A percentile compares a stretch with the other conserved stretches of the same genome.
Conservation (phyloP, 2,113 vertebrate species). For the Noturus placidus region DNA sequence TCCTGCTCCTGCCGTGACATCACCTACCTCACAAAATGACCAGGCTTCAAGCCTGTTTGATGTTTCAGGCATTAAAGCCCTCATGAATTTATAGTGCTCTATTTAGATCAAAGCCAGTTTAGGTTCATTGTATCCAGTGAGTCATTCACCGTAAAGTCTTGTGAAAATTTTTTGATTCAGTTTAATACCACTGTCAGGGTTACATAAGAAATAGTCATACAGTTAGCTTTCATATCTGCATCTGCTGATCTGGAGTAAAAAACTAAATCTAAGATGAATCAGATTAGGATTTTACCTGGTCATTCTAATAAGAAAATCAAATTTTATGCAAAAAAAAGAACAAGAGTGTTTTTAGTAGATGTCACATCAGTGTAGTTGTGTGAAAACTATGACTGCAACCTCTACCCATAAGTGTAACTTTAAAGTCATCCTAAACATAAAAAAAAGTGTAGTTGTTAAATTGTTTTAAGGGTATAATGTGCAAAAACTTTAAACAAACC, state of each 20-base stretch:
- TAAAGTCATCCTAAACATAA: no score
- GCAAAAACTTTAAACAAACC: not conserved
- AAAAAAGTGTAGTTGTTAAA: not conserved
- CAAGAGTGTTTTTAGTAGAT: not conserved
- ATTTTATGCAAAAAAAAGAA: not conserved
- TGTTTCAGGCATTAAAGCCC: constrained; percentile 31
- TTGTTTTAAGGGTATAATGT: not conserved
- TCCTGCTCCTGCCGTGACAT: constrained; percentile 26
- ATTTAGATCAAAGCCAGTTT: constrained; percentile 40
- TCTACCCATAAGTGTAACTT: no score
- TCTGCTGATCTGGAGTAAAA: not conserved
- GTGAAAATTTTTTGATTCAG: constrained; percentile 14
- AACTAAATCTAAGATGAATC: not conserved
- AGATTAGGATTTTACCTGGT: not conserved
- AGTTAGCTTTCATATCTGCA: not conserved
- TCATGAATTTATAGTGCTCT: constrained; percentile 23
- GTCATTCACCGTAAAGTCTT: not conserved
- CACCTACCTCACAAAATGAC: constrained; percentile 14
- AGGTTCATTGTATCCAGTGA: constrained; percentile 19
- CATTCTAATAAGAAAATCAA: not conserved
- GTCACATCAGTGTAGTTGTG: not conserved
- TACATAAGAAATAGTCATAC: not conserved
- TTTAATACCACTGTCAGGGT: not conserved
- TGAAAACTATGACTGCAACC: not conserved
- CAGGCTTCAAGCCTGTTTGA: constrained; percentile 31